These are phyloP conservation scores for Phaethornis superciliosus DNA, from an alignment of 2,113 vertebrate species.

Conservation along the genomic window DNA sequence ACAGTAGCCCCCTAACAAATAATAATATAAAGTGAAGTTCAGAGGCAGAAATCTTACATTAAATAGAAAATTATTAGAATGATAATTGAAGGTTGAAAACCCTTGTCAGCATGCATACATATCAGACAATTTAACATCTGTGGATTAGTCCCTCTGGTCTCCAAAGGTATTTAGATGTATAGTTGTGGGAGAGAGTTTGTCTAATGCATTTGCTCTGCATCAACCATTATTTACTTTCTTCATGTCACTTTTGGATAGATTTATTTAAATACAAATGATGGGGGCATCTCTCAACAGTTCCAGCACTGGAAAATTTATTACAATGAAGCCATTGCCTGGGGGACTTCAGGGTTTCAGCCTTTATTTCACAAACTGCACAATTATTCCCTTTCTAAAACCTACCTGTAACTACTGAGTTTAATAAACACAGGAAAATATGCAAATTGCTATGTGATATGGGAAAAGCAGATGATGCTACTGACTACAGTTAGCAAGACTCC, in stretches of 20 bases:
- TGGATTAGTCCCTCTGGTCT: not conserved
- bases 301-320: not conserved
- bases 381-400: not conserved
- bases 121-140: slow-evolving; percentile 45
- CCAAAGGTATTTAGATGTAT: not conserved
- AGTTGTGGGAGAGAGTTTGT: not conserved
- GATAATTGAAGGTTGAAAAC: slow-evolving; percentile 46
- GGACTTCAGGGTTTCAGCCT: not conserved
- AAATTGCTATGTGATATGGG: not conserved
- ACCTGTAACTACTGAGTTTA: not conserved
- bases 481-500: not conserved
- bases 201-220: not conserved
- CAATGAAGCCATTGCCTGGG: not conserved
- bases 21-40: slow-evolving; percentile 41
- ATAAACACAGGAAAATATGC: not conserved
- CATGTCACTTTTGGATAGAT: not conserved
- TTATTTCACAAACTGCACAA: not conserved
- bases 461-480: not conserved
- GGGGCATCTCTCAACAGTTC: not conserved
- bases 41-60: not conserved
- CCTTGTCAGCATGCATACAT: slow-evolving; percentile 31
- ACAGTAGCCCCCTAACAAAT: not conserved
- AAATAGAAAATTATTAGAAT: slow-evolving; percentile 49
- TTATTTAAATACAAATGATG: slow-evolving; percentile 22
- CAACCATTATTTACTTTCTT: slow-evolving; percentile 41